These are phyloP conservation scores for Germaria angustata DNA, from an alignment of 2,888 invertebrate genomes.

Conservation along the genomic window DNA sequence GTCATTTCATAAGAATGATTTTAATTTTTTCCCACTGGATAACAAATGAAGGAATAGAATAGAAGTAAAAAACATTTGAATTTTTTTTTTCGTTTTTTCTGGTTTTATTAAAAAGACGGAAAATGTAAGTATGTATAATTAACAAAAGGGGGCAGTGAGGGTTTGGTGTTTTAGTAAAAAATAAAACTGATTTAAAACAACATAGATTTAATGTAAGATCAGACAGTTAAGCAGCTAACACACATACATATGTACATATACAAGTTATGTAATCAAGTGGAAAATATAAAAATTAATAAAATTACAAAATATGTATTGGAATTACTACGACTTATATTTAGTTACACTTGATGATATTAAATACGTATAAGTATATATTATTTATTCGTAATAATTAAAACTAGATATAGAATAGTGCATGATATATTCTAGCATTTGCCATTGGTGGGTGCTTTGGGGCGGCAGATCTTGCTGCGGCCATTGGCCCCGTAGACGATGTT, in stretches of 20 bases:
- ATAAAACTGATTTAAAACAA: slow-evolving; percentile 2
- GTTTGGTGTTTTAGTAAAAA: slow-evolving; percentile 6
- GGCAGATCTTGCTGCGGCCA: slow-evolving; percentile 89
- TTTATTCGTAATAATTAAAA: slow-evolving; percentile 29
- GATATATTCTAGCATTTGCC: slow-evolving; percentile 82
- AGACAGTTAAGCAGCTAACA: slow-evolving; percentile 27
- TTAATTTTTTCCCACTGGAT: no score
- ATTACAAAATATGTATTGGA: slow-evolving; percentile 8
- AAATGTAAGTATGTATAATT: background rate
- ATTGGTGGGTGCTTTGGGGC: slow-evolving; percentile 88
- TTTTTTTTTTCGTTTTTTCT: background rate
- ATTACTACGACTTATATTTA: slow-evolving; percentile 20
- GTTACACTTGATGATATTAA: slow-evolving; percentile 14
- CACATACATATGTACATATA: background rate
- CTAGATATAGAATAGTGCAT: slow-evolving; percentile 28
- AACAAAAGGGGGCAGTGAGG: slow-evolving; percentile 55
- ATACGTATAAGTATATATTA: background rate
- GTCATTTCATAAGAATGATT: no score
- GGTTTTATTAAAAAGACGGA: background rate
- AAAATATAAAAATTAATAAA: slow-evolving; percentile 18
- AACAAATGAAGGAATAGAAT: no score
- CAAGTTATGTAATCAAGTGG: background rate
- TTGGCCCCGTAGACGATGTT: slow-evolving; percentile 89
- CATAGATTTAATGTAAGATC: background rate
- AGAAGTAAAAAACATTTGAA: no score